Percentiles rank a stretch among this genome's conserved stretches.
Conservation (phyloP, 1,140 invertebrate species). For the Chlorops oryzae region DNA sequence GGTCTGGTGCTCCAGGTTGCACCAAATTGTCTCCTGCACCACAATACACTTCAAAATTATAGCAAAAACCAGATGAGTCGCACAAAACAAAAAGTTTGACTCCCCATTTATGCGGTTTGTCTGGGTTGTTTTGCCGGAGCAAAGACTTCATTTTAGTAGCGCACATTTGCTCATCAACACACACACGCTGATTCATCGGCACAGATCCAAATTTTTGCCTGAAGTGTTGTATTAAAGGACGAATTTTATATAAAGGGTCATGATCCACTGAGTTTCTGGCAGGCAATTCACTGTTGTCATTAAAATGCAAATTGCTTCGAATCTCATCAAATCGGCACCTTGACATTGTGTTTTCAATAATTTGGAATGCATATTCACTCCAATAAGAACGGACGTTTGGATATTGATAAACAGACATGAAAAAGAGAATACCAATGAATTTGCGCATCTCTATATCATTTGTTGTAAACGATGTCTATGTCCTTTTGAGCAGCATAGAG, state of each 20-base stretch:
- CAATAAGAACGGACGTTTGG: background rate
- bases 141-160: conserved; percentile 14
- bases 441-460: too few species aligned
- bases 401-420: conserved; percentile 3
- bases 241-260: conserved; percentile 8
- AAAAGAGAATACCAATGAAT: conserved; percentile 12
- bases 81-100: too few species aligned
- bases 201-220: conserved; percentile 13
- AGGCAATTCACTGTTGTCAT: conserved; percentile 7
- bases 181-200: conserved; percentile 7
- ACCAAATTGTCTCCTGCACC: conserved; percentile 13
- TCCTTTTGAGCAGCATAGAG: conserved; percentile 14
- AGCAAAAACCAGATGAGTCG: too few species aligned
- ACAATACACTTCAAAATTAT: too few species aligned
- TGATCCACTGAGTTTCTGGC: conserved; percentile 2
- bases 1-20: conserved; percentile 12
- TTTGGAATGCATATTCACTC: too few species aligned
- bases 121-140: background rate
- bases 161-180: conserved; percentile 10
- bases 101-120: conserved; percentile 1
- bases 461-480: conserved; percentile 11
- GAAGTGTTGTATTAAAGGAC: conserved; percentile 7
- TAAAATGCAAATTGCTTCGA: conserved; percentile 7
- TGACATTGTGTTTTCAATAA: background rate
- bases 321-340: conserved; percentile 3